Evolutionary conservation across 1,140 invertebrate genomes (phyloP), one percentile per base, ranked within the genome.

Genomic region (Whitmania pigra): DNA sequence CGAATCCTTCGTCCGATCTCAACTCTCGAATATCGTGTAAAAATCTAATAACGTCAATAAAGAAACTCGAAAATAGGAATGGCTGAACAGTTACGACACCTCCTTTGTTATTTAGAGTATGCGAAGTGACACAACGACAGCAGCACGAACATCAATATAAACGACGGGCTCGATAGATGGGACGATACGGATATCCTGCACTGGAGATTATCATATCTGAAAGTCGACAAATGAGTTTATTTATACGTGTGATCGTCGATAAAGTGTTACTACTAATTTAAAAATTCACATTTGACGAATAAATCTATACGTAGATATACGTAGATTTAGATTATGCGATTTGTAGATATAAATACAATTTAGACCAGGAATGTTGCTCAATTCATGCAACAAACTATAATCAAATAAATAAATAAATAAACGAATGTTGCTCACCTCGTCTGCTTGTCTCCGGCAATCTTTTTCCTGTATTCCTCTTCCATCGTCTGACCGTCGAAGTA

Each of bases 401-500:
- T n/a, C n/a, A n/a, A n/a, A n/a, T n/a, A n/a, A n/a, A n/a, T n/a
- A n/a, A n/a, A n/a, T n/a, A n/a, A n/a, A n/a, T n/a, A n/a, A n/a
- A n/a, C n/a, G n/a, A 43, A 63, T 0, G 22, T 17, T 53, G 36
- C 31, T n/a, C 1, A 53, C 27, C 76, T 74, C 73, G 79, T 80
- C 78, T 79, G 73, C 79, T 80, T n/a, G 74, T 78, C 60, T 9
- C 77, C 77, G 2, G n/a, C 55, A 67, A 76, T 73, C 72, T 77
- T 74, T 74, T 81, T 82, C n/a, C 73, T 86, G 82, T 94, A 97
- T 83, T 98, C 94, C 0, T 92, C 90, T 82, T 97, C 94, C 53
- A 97, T 88, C 25, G 94, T 84, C 83, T 97, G 94, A 0, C 94
- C 94, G 82, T 97, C 94, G 80, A 91, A 96, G 81, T 96, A 98